Percentiles rank a stretch among this genome's conserved stretches.
phyloP scores from a whole-genome alignment of 2,797 vertebrate genomes.

The Pogonophryne albipinna region DNA sequence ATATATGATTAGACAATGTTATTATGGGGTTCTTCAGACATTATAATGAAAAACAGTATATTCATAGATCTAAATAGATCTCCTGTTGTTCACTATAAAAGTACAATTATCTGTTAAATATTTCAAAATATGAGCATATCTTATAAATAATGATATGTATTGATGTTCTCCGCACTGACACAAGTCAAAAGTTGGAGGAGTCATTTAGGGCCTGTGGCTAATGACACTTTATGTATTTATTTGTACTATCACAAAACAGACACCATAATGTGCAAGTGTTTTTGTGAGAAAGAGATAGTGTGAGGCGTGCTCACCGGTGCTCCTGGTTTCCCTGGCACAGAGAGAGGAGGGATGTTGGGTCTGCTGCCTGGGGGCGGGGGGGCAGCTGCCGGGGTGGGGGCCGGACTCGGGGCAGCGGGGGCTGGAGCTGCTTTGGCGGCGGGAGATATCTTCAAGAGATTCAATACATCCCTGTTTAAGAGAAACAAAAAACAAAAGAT shows the following conservation, averaged over 20 bases:
- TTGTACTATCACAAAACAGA: neutral
- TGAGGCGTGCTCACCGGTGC: constrained; percentile 79
- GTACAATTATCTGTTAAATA: no score
- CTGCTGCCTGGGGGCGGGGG: constrained; percentile 79
- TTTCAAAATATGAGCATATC: no score
- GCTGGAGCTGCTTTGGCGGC: constrained; percentile 53
- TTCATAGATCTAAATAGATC: no score
- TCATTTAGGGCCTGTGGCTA: no score
- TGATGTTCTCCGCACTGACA: no score
- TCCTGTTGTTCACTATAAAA: no score
- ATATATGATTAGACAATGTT: no score
- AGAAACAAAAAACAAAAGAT: neutral
- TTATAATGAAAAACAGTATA: no score
- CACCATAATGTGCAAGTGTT: neutral
- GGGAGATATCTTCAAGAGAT: constrained; percentile 85
- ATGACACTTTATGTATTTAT: no score
- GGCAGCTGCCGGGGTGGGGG: constrained; percentile 46
- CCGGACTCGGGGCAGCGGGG: constrained; percentile 43
- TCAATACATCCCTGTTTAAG: constrained; percentile 90
- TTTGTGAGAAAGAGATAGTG: neutral
- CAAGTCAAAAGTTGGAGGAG: no score
- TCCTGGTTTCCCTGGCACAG: constrained; percentile 89
- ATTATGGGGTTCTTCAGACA: no score
- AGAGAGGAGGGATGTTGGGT: constrained; percentile 88
- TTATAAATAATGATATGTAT: no score